Percentiles rank a stretch among this genome's conserved stretches.
Evolutionary conservation across 2,797 vertebrate species (phyloP).

Genomic region (Molossus molossus): DNA sequence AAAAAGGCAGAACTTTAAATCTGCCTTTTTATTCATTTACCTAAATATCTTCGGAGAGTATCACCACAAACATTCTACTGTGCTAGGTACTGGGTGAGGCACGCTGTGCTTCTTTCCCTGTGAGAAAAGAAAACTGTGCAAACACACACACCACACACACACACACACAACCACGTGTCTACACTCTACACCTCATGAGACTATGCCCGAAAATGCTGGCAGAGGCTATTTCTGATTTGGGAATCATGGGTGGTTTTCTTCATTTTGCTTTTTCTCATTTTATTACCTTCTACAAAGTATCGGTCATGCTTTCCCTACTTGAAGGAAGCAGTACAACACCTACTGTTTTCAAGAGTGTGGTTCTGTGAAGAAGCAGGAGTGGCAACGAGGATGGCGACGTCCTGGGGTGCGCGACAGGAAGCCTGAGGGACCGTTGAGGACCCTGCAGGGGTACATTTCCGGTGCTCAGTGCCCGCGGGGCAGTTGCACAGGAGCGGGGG

Average conservation of each 20-base stretch:
- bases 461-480: accelerated
- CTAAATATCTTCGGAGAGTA: not conserved
- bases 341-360: accelerated
- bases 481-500: accelerated
- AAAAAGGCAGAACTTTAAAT: not conserved
- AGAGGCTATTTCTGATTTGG: not conserved
- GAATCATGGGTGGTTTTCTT: no score
- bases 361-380: accelerated
- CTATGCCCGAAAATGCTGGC: accelerated
- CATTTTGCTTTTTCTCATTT: not conserved
- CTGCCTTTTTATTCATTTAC: not conserved
- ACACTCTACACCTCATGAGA: not conserved
- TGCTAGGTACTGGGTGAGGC: accelerated
- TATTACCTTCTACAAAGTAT: not conserved
- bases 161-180: not conserved
- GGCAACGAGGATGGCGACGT: accelerated
- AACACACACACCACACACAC: accelerated
- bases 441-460: accelerated
- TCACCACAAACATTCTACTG: accelerated
- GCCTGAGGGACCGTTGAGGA: accelerated
- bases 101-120: not conserved
- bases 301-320: not conserved
- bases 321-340: accelerated
- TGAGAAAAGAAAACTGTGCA: not conserved
- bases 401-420: no score